These are phyloP conservation scores for Aphelenchoides avenae DNA, from an alignment of 1,140 invertebrate species.

Conservation along the genomic window DNA sequence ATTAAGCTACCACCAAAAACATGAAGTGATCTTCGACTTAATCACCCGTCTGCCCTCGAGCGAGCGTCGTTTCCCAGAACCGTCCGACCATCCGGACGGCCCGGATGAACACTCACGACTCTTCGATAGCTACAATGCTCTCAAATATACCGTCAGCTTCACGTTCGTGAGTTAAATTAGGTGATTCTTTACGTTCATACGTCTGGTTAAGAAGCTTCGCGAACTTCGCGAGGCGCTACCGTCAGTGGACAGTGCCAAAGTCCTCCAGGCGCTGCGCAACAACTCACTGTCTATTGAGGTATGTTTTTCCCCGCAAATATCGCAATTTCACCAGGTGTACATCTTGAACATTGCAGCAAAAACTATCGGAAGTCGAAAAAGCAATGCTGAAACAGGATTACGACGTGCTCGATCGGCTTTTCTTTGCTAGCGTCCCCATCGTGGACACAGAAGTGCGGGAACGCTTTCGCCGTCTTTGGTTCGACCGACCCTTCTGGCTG, in stretches of 20 bases:
- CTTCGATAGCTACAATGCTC: conserved; percentile 28
- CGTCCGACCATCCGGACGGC: not conserved
- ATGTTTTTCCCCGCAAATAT: conserved; percentile 6
- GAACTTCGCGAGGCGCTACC: conserved; percentile 22
- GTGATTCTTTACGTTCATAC: not conserved
- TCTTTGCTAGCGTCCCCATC: conserved; percentile 33
- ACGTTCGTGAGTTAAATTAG: conserved; percentile 23
- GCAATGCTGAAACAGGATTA: conserved; percentile 27
- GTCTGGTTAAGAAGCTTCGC: conserved; percentile 29
- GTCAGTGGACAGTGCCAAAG: not conserved
- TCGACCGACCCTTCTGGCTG: conserved; percentile 13
- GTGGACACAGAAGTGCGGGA: conserved; percentile 35
- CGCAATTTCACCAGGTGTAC: conserved; percentile 1
- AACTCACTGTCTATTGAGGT: conserved; percentile 27
- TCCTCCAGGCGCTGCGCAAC: conserved; percentile 20
- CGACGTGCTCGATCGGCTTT: conserved; percentile 29
- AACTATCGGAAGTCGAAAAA: conserved; percentile 18
- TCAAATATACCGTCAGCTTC: conserved; percentile 36
- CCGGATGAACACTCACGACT: conserved; percentile 28
- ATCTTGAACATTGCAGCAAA: conserved; percentile 29
- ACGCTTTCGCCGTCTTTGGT: conserved; percentile 33
- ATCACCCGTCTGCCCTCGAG: conserved; percentile 19
- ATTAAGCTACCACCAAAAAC: conserved; percentile 27
- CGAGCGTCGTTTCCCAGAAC: conserved; percentile 20
- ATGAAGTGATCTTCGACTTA: conserved; percentile 26